Base-by-base conservation (phyloP, 2,113 vertebrate genomes). In the Melospiza georgiana region DNA sequence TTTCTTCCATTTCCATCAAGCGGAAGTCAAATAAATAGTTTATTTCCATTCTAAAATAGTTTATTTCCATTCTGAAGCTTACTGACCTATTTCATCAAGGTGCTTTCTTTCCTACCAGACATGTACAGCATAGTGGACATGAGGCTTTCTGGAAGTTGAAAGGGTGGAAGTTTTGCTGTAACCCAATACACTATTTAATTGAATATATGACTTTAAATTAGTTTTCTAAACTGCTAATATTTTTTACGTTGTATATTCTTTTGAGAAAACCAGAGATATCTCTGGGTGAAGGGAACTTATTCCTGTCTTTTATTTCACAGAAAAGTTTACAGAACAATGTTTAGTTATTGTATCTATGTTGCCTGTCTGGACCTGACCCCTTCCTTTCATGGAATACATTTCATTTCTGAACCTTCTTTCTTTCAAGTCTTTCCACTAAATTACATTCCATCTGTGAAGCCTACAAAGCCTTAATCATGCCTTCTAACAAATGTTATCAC, bases 401-500 rank as follows among this genome's bases (percentile, higher is more conserved):
- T 92, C 48, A 46, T 49, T 15, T 88, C 52, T 20, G 16, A 83
- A 69, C 82, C 62, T 82, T 87, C 44, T 74, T 46, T 88, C 82
- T 93, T 90, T 81, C 52, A 95, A 78, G 21, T 82, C 37, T 77
- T 90, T 81, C 72, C 61, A 74, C 72, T 80, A 90, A 94, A 93
- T 81, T 90, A 43, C 65, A 54, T 93, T 92, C 90, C 86, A 93
- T 94, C 92, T 95, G 88, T 93, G 89, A 87, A 91, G 49, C 44
- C 61, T 89, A 27, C 76, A 94, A 93, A 95, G 44, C 65, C 49
- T 88, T 95, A 96, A 90, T 93, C 92, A 90, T 93, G 79, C 72
- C 85, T 96, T 92, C 88, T 92, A 95, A 86, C 83, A 92, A 94
- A 96, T 92, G 83, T 78, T 96, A 87, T 86, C 88, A 84, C 76